Evolutionary conservation across 37 sponge, comb jelly and placozoan genomes (phyloP), one percentile per base, ranked within the genome.

Genomic region (Amphimedon queenslandica): DNA sequence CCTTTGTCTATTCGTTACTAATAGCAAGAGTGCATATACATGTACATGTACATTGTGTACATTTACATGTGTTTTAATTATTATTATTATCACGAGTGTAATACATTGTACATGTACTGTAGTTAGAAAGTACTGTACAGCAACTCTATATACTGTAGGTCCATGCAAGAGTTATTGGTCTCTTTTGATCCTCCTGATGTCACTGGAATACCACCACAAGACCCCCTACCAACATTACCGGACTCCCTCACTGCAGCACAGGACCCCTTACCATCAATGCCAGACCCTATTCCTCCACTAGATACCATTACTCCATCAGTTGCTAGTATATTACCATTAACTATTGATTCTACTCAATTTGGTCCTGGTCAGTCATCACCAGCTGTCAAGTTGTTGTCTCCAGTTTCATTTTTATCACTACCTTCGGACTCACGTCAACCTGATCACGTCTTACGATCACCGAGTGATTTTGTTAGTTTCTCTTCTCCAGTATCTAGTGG

Each of bases 181-280:
- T 77, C 53, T 78, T 85, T 81, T 81, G 91, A 90, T 58, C 91
- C 91, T 1, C 87, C 84, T 23, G 87, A 85, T 67, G 31, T 81
- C 10, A 43, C 72, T 32, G 82, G 84, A 41, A 68, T 85, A 1
- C 87, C 87, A 31, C 85, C 90, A 1, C 60, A 37, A 5, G n/a
- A n/a, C n/a, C 63, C 27, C 13, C 40, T 57, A 25, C 58, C 56
- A 1, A 25, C 36, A 23, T 30, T 21, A 23, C 30, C 42, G 30
- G 74, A 37, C 13, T 8, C 60, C 20, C 27, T 23, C 61, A 2
- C 32, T 53, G 24, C 34, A 10, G 8, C 34, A 28, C 55, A 72
- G 25, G 8, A 5, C 11, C 34, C 5, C 39, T 11, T 6, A 25
- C 11, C 27, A 37, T 21, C 69, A 6, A 34, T 67, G 41, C n/a